A percentile compares a stretch with the other conserved stretches of the same genome.
phyloP scores from a whole-genome alignment of 2,888 invertebrate species.

The Lucinisca nassula region DNA sequence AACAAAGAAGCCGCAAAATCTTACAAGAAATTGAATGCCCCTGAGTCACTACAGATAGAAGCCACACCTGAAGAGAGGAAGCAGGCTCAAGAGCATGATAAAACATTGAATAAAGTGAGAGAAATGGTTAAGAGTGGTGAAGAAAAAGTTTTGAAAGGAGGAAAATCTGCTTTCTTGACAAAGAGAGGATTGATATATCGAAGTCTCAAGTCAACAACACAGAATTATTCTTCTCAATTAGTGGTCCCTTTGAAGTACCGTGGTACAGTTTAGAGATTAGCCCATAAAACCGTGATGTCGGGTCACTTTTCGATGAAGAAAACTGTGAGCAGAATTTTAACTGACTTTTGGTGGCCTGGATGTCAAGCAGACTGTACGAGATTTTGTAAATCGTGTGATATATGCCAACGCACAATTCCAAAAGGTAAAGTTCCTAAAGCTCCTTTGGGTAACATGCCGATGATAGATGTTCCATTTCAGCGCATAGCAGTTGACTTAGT shows the following conservation, averaged over 20 bases:
- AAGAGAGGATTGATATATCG: slow-evolving; percentile 17
- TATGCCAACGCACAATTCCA: slow-evolving; percentile 2
- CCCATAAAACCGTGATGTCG: not conserved
- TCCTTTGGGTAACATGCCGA: slow-evolving; percentile 49
- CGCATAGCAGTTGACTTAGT: not conserved
- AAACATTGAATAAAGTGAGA: not conserved
- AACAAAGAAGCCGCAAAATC: not conserved
- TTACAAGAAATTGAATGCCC: not conserved
- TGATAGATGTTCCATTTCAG: not conserved
- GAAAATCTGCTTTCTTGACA: not conserved
- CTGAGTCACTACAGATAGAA: not conserved
- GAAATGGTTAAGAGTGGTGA: not conserved
- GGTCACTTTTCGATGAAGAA: slow-evolving; percentile 5
- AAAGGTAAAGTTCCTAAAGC: slow-evolving; percentile 63
- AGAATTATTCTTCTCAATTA: not conserved
- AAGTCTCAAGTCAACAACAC: not conserved
- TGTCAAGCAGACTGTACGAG: slow-evolving; percentile 21
- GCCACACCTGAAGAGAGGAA: not conserved
- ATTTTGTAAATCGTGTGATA: slow-evolving; percentile 50
- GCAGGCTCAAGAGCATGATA: slow-evolving; percentile 12
- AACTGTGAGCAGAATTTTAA: slow-evolving; percentile 2
- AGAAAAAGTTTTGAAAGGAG: not conserved
- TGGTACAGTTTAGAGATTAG: not conserved
- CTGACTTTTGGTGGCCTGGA: slow-evolving; percentile 57
- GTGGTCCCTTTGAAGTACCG: not conserved